A percentile compares a stretch with the other conserved stretches of the same genome.
phyloP scores from a whole-genome alignment of 2,797 vertebrate species.

The Sebastes ruberrimus region DNA sequence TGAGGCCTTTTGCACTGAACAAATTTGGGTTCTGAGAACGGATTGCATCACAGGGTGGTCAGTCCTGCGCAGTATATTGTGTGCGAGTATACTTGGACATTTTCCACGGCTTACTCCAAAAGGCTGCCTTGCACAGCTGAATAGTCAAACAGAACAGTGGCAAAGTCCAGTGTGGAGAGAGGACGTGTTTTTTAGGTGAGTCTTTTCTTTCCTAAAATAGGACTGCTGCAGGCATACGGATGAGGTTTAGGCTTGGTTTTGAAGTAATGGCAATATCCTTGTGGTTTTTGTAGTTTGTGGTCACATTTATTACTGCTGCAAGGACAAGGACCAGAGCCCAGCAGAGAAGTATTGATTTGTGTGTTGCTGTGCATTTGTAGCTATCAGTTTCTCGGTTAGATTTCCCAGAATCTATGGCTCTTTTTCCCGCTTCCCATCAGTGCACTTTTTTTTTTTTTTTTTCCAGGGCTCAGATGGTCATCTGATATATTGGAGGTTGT shows the following conservation, averaged over 20 bases:
- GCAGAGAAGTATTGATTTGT: slow-evolving; percentile 71
- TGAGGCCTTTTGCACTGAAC: neutral
- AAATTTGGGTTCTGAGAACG: neutral
- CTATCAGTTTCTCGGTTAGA: slow-evolving; percentile 71
- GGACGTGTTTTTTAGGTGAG: neutral
- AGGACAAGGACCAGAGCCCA: slow-evolving; percentile 37
- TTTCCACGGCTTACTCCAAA: slow-evolving; percentile 4
- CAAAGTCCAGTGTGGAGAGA: slow-evolving; percentile 33
- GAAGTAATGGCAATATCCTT: slow-evolving; percentile 23
- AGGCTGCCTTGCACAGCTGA: neutral
- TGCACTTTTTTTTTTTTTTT: slow-evolving; percentile 13
- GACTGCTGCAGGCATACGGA: slow-evolving; percentile 2
- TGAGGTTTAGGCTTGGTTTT: slow-evolving; percentile 21
- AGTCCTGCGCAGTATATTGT: neutral
- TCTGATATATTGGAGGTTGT: neutral
- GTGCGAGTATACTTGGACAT: neutral
- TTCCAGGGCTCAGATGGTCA: neutral
- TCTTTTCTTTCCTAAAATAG: slow-evolving; percentile 24
- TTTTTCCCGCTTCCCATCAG: slow-evolving; percentile 53
- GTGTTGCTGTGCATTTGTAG: slow-evolving; percentile 56
- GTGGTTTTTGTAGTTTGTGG: slow-evolving; percentile 40
- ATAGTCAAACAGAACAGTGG: slow-evolving; percentile 14
- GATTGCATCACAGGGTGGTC: neutral
- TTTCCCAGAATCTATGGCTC: slow-evolving; percentile 71
- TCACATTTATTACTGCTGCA: slow-evolving; percentile 38